These are phyloP conservation scores for Heliconius hewitsoni DNA, from an alignment of 1,140 invertebrate species.

Conservation along the genomic window DNA sequence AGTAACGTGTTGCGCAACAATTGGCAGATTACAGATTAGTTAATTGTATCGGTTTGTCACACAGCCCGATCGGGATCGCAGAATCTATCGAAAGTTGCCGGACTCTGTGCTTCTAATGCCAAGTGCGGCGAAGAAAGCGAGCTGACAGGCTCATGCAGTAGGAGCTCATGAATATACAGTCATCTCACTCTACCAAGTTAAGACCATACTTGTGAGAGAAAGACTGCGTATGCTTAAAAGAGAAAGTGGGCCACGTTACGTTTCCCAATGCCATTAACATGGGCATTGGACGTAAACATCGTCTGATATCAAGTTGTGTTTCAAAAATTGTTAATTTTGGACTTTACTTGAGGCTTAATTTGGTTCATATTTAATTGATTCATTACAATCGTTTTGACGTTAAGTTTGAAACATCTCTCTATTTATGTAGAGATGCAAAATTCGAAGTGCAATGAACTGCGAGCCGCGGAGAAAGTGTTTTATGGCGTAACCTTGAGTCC, in stretches of 20 bases:
- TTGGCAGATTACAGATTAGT: slow-evolving; percentile 45
- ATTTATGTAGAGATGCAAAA: slow-evolving; percentile 70
- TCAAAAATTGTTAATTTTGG: slow-evolving; percentile 39
- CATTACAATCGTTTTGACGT: slow-evolving; percentile 38
- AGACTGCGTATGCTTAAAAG: slow-evolving; percentile 76
- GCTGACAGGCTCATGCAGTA: slow-evolving; percentile 57
- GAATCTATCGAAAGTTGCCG: slow-evolving; percentile 77
- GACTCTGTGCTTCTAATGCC: slow-evolving; percentile 75
- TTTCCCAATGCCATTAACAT: slow-evolving; percentile 78
- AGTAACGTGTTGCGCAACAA: slow-evolving; percentile 53
- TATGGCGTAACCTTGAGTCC: slow-evolving; percentile 75
- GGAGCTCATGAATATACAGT: slow-evolving; percentile 58
- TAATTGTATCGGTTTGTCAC: slow-evolving; percentile 50
- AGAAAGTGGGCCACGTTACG: slow-evolving; percentile 80
- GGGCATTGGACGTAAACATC: slow-evolving; percentile 77
- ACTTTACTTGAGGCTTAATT: slow-evolving; percentile 49
- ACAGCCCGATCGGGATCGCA: slow-evolving; percentile 36
- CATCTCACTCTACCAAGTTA: slow-evolving; percentile 61
- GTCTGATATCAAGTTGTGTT: slow-evolving; percentile 56
- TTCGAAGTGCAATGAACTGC: slow-evolving; percentile 78
- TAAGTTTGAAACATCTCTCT: slow-evolving; percentile 51
- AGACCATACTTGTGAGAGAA: slow-evolving; percentile 54
- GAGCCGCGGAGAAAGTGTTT: slow-evolving; percentile 70
- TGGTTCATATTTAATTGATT: slow-evolving; percentile 46
- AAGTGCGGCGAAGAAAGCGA: slow-evolving; percentile 80